Conservation (phyloP, 1,140 invertebrate genomes). For the Tetranychus urticae region DNA sequence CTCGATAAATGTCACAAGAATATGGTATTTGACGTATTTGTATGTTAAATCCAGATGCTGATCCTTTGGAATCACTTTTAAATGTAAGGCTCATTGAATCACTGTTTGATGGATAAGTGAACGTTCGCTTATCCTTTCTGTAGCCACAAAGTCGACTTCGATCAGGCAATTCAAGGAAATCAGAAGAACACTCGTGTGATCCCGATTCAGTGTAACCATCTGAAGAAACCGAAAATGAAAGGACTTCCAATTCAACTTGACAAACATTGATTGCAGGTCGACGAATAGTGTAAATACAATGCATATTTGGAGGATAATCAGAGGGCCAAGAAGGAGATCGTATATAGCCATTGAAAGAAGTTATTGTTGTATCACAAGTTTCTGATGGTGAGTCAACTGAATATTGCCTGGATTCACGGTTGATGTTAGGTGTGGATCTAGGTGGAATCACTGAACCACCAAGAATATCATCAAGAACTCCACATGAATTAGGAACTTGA, state of each 20-base stretch:
- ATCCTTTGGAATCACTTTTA: slow-evolving; percentile 9
- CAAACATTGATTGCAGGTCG: slow-evolving; percentile 2
- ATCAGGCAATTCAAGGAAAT: slow-evolving; percentile 13
- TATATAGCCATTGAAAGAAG: neutral
- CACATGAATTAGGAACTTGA: slow-evolving; percentile 1
- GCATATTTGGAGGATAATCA: neutral
- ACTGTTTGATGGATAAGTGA: slow-evolving; percentile 4
- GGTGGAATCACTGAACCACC: neutral
- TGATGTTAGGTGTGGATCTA: neutral
- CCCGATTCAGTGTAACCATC: neutral
- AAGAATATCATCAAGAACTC: neutral
- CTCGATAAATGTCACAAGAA: slow-evolving; percentile 7
- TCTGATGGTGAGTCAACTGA: neutral
- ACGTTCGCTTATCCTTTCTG: slow-evolving; percentile 3
- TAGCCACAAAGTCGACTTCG: slow-evolving; percentile 7
- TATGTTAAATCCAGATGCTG: slow-evolving; percentile 13
- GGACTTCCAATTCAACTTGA: slow-evolving; percentile 3
- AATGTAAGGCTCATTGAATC: slow-evolving; percentile 10
- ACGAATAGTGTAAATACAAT: neutral
- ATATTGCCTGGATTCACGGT: neutral
- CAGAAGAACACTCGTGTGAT: slow-evolving; percentile 3
- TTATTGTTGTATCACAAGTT: neutral
- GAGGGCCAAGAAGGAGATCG: neutral
- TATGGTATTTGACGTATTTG: slow-evolving; percentile 11
- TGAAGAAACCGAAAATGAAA: neutral